Conservation (phyloP, 2,113 vertebrate species). For the Carassius gibelio region DNA sequence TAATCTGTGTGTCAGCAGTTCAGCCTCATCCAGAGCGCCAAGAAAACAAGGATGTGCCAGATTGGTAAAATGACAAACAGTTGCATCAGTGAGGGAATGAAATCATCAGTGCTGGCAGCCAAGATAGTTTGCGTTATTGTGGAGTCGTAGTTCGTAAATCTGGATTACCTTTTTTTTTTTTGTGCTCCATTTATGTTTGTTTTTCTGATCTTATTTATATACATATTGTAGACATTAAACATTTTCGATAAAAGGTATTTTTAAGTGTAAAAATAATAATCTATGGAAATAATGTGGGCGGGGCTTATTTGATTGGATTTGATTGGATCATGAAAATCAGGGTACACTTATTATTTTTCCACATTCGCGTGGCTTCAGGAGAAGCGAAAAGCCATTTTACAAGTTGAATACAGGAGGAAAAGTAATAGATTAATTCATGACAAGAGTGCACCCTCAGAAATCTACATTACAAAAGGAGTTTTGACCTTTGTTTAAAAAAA, state of each 20-base stretch:
- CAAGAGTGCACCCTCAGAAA: too few species aligned
- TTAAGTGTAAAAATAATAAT: background rate
- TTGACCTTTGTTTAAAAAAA: too few species aligned
- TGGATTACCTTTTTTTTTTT: background rate
- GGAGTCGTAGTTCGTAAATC: background rate
- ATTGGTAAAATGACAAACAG: background rate
- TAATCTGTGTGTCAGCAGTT: slow-evolving; percentile 33
- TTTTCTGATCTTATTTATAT: background rate
- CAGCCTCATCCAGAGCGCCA: background rate
- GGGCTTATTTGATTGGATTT: background rate
- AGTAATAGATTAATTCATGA: too few species aligned
- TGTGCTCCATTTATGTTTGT: background rate
- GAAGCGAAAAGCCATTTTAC: background rate
- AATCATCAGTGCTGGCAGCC: background rate
- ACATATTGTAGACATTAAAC: background rate
- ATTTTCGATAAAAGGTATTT: background rate
- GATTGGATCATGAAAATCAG: background rate
- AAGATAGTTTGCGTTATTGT: background rate
- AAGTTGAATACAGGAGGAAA: background rate
- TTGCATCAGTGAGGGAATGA: background rate
- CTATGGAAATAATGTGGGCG: background rate
- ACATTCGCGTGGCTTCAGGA: background rate
- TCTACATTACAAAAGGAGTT: too few species aligned
- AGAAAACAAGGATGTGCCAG: slow-evolving; percentile 2
- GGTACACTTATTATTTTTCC: background rate